Conservation (phyloP, 2,113 vertebrate species). For the Benitochromis conjunctus region DNA sequence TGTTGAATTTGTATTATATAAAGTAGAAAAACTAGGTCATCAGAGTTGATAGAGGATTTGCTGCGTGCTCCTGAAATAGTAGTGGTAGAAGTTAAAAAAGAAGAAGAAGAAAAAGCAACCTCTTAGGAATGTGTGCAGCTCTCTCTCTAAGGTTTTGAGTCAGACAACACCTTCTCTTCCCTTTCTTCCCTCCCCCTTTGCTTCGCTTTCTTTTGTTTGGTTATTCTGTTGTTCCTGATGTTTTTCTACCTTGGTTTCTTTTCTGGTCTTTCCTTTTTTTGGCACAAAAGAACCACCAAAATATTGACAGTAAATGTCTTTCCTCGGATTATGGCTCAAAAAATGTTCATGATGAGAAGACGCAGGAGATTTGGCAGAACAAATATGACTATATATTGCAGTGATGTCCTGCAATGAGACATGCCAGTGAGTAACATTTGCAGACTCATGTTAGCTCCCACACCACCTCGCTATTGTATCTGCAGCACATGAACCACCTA, state of each 20-base stretch:
- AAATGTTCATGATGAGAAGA: constrained; percentile 12
- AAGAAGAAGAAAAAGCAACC: background rate
- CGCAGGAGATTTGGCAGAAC: constrained; percentile 24
- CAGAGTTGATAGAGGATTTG: constrained; percentile 54
- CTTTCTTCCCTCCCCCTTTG: constrained; percentile 5
- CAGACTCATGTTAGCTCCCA: background rate
- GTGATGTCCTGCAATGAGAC: constrained; percentile 36
- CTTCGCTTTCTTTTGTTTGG: constrained; percentile 23
- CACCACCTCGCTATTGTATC: constrained; percentile 7
- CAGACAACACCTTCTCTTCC: constrained; percentile 56
- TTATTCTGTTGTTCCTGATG: constrained; percentile 30
- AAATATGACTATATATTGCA: constrained; percentile 68
- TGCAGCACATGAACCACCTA: constrained; percentile 36
- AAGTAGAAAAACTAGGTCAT: constrained; percentile 73
- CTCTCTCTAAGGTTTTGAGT: constrained; percentile 66
- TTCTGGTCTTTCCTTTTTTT: background rate
- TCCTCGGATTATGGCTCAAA: constrained; percentile 23
- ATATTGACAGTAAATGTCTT: constrained; percentile 33
- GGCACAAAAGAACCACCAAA: background rate
- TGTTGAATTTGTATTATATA: constrained; percentile 69
- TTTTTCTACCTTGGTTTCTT: background rate
- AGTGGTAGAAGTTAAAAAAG: constrained; percentile 37
- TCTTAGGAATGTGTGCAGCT: constrained; percentile 53
- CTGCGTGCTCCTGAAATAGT: constrained; percentile 67
- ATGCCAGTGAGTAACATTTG: constrained; percentile 44